Evolutionary conservation across 1,140 invertebrate species (phyloP).

Genomic region (Stegodyphus mimosarum): DNA sequence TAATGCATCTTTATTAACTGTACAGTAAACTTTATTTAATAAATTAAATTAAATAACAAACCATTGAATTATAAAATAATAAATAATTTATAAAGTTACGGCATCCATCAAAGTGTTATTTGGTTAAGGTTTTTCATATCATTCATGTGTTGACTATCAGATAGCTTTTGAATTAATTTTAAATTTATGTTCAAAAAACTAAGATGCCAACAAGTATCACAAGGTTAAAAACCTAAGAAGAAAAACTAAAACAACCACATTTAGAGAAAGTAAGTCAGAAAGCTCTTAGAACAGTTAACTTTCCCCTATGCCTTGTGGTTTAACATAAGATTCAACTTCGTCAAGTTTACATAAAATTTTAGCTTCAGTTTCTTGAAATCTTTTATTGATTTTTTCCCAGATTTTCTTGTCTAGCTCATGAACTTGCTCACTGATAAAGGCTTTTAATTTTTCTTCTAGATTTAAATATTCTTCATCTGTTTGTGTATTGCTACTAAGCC

Average conservation of each 20-base stretch:
- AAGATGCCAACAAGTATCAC: background rate
- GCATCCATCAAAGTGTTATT: background rate
- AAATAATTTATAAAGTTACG: background rate
- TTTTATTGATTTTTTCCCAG: conserved; percentile 45
- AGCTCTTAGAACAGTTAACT: background rate
- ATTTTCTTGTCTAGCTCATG: conserved; percentile 18
- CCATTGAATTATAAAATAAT: background rate
- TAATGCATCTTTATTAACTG: too few relatives aligned
- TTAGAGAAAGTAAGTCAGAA: too few relatives aligned
- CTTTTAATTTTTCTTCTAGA: conserved; percentile 46
- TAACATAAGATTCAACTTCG: conserved; percentile 58
- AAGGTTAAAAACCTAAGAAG: too few relatives aligned
- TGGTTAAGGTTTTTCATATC: too few relatives aligned
- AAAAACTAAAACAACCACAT: too few relatives aligned
- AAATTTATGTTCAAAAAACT: background rate
- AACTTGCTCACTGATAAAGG: conserved; percentile 36
- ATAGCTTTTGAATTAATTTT: background rate
- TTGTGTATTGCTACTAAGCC: conserved; percentile 8
- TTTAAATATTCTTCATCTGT: conserved; percentile 44
- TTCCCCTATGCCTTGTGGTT: conserved; percentile 40
- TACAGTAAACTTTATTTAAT: background rate
- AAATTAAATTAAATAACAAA: background rate
- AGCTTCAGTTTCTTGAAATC: conserved; percentile 57
- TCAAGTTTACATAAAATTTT: conserved; percentile 58
- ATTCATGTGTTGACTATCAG: background rate